Base-by-base conservation (phyloP, 2,113 vertebrate species). In the Halcyon malimbica region DNA sequence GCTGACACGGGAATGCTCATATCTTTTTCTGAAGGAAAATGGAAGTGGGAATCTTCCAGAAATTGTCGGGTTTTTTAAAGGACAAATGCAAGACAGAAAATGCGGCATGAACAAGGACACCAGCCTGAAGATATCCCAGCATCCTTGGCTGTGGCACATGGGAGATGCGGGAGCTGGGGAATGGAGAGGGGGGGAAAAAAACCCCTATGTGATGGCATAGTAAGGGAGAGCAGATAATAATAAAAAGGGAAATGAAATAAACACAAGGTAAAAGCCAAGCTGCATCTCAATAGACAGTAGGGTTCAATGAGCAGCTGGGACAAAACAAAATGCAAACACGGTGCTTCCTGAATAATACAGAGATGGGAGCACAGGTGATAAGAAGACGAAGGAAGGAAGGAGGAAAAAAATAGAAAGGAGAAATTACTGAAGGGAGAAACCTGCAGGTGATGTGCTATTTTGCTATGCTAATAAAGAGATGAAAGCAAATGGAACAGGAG, bases 381-480 rank as follows among this genome's bases (percentile, higher is more conserved):
- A 91, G 86, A 54, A 83, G 63, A 51, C 1, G 0, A 75, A 65
- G 13, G 13, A 62, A 68, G 79, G 69, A 65, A 67, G 75, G 83
- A 78, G 39, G 71, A 68, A 75, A 31, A 42, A 31, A 39, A 78
- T 57, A 57, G 93, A 79, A 59, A 65, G 71, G 51, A 93, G 94
- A 87, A 93, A 91, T 79, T 85, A 89, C 87, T 85, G 82, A 80
- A 89, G 90, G 94, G 88, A 90, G 83, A 83, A 88, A 68, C 37
- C 71, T 74, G 92, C 83, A 96, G 90, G 97, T 94, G 86, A 88
- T 76, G 92, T 51, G 91, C 85, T 83, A 14, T 93, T 95, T 91
- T 79, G 80, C 89, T 93, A 83, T 94, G 95, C 83, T 97, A 95
- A 97, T 94, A 79, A 90, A 39, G 48, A 95, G 83, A 96, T 97